Evolutionary conservation across 2,888 invertebrate species (phyloP), one percentile per base, ranked within the genome.

Genomic region (Pollenia amentaria): DNA sequence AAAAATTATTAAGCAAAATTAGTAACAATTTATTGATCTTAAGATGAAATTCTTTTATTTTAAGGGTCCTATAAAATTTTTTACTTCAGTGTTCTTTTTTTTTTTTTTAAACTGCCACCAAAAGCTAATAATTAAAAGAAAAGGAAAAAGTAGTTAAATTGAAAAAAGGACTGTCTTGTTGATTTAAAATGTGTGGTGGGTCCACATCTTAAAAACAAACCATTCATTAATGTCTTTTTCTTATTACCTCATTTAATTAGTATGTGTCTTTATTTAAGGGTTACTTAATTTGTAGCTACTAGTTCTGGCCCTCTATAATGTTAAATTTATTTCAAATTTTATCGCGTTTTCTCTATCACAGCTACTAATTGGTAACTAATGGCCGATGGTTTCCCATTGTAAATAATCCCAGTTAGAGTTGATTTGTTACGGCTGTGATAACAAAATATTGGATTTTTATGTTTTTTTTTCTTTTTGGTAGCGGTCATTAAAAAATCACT

Each of bases 341-440:
- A 85, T 85, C 73, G 29, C 73, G 18, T 62, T 67, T 38, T 29
- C 18, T 55, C 11, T 73, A 80, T 84, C 76, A 69, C 77, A 62
- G 81, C 80, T 80, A 80, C 87, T 87, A 87, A 87, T 87, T 87
- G 46, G 38, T 72, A 80, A 40, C 53, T 65, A 80, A 77, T 80
- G 67, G 51, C 21, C 21, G 14, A 77, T 21, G 75, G 46, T 69
- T 65, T 44, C 8, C 29, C n/a, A 18, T 38, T 16, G 8, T 14
- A 60, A 21, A 21, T 21, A 69, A 11, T 40, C 6, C 65, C 29
- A 11, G 38, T 67, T 6, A 38, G 21, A 16, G 12, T 2, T 21
- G 62, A 60, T 77, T 73, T 40, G 65, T 72, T 80, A 83, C 70
- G 76, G 67, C 42, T 72, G 53, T 80, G 79, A 83, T 86, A 83